phyloP scores from a whole-genome alignment of 2,888 invertebrate species.

The Tanytarsus gracilentus region DNA sequence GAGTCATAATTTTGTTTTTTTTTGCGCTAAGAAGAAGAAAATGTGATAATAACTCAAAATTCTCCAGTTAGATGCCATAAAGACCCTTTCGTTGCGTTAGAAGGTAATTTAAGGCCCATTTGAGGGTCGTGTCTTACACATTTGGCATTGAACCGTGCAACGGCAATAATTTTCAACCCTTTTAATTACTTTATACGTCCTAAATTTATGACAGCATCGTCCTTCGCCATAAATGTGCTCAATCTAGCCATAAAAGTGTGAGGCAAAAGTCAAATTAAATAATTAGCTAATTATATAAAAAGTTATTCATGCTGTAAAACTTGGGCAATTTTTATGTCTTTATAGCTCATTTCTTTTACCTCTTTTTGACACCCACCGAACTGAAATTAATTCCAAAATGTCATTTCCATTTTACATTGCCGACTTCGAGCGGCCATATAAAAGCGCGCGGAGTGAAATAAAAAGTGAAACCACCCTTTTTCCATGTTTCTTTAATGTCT shows the following conservation, averaged over 20 bases:
- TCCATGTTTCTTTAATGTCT: no score
- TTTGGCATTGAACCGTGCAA: slow-evolving; percentile 22
- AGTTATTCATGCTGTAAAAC: not conserved
- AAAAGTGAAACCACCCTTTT: slow-evolving; percentile 23
- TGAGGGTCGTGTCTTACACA: not conserved
- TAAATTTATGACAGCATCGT: not conserved
- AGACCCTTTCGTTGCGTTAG: not conserved
- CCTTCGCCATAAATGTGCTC: not conserved
- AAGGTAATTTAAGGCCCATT: slow-evolving; percentile 18
- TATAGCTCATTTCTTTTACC: no score
- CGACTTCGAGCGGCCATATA: slow-evolving; percentile 16
- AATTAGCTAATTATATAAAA: slow-evolving; percentile 27
- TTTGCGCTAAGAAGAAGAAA: not conserved
- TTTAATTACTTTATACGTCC: slow-evolving; percentile 23
- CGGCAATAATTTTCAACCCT: not conserved
- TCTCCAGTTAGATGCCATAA: not conserved
- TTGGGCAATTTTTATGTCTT: no score
- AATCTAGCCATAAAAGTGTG: not conserved
- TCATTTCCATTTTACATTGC: slow-evolving; percentile 8
- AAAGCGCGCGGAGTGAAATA: slow-evolving; percentile 1
- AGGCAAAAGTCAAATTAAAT: slow-evolving; percentile 6
- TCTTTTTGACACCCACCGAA: no score
- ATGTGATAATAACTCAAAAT: not conserved
- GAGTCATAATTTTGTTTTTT: slow-evolving; percentile 21
- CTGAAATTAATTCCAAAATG: no score